These are phyloP conservation scores for Melipona quadrifasciata DNA, from an alignment of 1,140 invertebrate species.

Conservation along the genomic window DNA sequence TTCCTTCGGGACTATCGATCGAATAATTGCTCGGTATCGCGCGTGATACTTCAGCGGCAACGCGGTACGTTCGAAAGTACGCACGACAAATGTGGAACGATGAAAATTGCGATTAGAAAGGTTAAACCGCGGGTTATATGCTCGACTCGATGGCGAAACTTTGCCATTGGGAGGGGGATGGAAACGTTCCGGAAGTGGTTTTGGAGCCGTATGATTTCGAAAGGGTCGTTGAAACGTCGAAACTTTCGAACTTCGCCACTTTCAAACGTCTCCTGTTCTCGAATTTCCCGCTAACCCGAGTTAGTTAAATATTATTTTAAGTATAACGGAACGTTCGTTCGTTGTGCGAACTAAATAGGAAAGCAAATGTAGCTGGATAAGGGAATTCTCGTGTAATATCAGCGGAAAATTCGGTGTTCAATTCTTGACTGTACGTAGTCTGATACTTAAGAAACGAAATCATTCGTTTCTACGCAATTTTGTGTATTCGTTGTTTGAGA, in stretches of 20 bases:
- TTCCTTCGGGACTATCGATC: conserved; percentile 5
- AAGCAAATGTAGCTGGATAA: not conserved
- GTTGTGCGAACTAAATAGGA: not conserved
- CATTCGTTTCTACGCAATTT: too few species aligned
- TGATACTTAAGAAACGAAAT: too few species aligned
- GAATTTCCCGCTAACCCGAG: not conserved
- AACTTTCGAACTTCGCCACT: not conserved
- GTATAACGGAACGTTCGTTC: not conserved
- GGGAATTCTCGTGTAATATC: too few species aligned
- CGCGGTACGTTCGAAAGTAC: not conserved
- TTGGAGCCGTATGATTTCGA: not conserved
- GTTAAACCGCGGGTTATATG: not conserved
- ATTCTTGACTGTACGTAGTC: too few species aligned
- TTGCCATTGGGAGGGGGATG: too few species aligned
- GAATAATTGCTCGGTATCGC: not conserved
- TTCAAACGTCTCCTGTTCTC: not conserved
- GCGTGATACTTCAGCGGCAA: not conserved
- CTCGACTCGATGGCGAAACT: not conserved
- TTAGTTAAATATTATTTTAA: not conserved
- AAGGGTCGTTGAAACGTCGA: not conserved
- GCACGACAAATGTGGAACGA: conserved; percentile 17
- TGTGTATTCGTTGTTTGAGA: too few species aligned
- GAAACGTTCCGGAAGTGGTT: not conserved
- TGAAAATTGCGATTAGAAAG: conserved; percentile 16
- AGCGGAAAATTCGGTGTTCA: too few species aligned